These are phyloP conservation scores for Rhopalosiphum nymphaeae DNA, from an alignment of 2,888 invertebrate species.

Conservation along the genomic window DNA sequence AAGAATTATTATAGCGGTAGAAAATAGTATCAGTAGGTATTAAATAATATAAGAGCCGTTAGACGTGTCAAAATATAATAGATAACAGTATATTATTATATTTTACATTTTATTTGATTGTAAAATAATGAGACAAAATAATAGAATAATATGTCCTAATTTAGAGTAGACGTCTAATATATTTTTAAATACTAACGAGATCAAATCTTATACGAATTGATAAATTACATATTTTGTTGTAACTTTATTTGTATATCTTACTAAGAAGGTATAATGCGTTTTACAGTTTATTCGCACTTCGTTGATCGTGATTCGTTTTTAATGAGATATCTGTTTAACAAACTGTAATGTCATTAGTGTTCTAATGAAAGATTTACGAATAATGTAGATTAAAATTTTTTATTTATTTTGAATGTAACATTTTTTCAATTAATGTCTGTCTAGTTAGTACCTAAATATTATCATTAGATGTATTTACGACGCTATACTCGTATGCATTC, in stretches of 20 bases:
- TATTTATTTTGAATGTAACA: background rate
- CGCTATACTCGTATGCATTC: background rate
- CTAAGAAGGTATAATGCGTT: background rate
- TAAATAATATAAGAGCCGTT: background rate
- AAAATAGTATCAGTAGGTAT: background rate
- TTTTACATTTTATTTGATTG: background rate
- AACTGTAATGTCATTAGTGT: background rate
- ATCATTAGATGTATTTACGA: background rate
- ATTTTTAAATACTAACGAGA: conserved; percentile 32
- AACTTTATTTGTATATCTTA: background rate
- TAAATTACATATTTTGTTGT: background rate
- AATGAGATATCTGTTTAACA: conserved; percentile 29
- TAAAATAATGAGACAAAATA: background rate
- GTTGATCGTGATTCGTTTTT: conserved; percentile 23
- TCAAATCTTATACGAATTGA: background rate
- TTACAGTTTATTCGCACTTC: background rate
- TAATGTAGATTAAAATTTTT: background rate
- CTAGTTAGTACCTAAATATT: background rate
- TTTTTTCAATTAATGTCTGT: background rate
- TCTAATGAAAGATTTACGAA: background rate
- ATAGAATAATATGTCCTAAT: background rate
- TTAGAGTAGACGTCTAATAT: background rate
- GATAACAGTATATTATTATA: background rate
- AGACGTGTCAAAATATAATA: background rate
- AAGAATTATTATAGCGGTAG: background rate